These are phyloP conservation scores for Melieria crassipennis DNA, from an alignment of 2,888 invertebrate species.

Conservation along the genomic window DNA sequence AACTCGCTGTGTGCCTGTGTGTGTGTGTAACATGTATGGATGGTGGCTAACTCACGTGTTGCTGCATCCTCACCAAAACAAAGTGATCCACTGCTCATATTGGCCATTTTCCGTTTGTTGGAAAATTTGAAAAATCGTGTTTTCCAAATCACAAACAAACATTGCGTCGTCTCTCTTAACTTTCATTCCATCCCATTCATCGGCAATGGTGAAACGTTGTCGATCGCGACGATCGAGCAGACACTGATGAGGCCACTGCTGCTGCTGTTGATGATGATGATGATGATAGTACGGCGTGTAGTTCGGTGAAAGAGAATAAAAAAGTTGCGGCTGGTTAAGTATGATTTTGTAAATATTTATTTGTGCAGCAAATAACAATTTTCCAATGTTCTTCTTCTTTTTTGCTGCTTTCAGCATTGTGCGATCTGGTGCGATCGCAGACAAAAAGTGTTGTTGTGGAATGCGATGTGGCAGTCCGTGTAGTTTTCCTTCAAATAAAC, in stretches of 20 bases:
- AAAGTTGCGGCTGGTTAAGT: slow-evolving; percentile 22
- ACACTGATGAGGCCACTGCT: not conserved
- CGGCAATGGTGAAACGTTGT: not conserved
- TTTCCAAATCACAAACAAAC: slow-evolving; percentile 16
- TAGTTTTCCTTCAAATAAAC: slow-evolving; percentile 26
- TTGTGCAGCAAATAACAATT: slow-evolving; percentile 24
- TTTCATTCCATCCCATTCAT: slow-evolving; percentile 17
- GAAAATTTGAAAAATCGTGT: slow-evolving; percentile 24
- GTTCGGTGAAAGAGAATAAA: not conserved
- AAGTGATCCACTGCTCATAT: not conserved
- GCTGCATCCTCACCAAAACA: not conserved
- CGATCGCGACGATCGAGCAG: not conserved
- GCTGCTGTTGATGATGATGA: not conserved
- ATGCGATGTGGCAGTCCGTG: slow-evolving; percentile 14
- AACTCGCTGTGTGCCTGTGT: not conserved
- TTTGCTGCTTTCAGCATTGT: slow-evolving; percentile 2
- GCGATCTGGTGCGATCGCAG: not conserved
- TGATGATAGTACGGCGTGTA: slow-evolving; percentile 11
- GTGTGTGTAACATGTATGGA: not conserved
- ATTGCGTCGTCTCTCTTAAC: slow-evolving; percentile 13
- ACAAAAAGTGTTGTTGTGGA: slow-evolving; percentile 1
- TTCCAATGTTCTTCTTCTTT: slow-evolving; percentile 3
- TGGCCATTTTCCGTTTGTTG: not conserved
- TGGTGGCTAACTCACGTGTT: not conserved
- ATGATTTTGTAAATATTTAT: slow-evolving; percentile 54